Evolutionary conservation across 2,113 vertebrate genomes (phyloP).

Genomic region (Anhinga rufa): DNA sequence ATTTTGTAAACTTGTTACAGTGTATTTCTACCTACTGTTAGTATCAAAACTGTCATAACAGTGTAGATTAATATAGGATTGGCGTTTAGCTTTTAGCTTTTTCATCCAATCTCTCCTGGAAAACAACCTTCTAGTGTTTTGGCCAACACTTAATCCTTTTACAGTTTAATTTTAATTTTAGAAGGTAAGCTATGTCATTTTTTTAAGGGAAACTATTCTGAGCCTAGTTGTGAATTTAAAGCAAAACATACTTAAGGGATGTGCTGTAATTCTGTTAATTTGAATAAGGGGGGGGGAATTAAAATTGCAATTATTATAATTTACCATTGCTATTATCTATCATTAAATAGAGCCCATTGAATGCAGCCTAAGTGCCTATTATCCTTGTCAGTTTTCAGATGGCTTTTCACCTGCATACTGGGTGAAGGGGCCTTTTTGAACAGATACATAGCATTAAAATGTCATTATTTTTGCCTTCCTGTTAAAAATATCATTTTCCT

Average conservation of each 20-base stretch:
- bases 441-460: neutral
- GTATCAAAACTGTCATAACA: neutral
- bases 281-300: neutral
- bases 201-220: conserved; percentile 12
- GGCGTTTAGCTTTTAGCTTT: neutral
- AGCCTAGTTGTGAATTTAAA: neutral
- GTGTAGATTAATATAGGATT: neutral
- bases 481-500: neutral
- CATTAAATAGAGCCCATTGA: neutral
- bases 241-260: neutral
- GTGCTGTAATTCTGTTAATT: conserved; percentile 2
- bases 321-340: neutral
- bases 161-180: neutral
- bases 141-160: neutral
- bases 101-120: neutral
- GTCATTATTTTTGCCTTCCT: neutral
- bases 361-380: neutral
- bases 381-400: neutral
- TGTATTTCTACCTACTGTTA: neutral
- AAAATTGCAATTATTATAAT: neutral
- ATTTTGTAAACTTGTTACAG: neutral
- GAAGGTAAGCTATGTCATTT: neutral
- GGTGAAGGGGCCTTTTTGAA: neutral
- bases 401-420: neutral
- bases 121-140: neutral